Conservation (phyloP, 1,140 invertebrate genomes). For the Pseudachorutes palmiensis region DNA sequence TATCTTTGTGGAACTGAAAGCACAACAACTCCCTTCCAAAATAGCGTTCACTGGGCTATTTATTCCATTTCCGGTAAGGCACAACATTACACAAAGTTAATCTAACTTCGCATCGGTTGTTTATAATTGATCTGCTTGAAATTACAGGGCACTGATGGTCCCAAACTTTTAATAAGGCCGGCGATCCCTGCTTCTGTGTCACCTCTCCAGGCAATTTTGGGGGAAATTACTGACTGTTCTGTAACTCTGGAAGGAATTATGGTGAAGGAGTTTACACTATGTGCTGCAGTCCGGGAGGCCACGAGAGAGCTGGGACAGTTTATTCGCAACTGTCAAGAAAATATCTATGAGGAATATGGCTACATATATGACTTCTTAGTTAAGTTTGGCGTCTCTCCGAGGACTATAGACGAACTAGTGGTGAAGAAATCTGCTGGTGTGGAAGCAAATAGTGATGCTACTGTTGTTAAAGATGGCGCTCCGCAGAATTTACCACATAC, state of each 20-base stretch:
- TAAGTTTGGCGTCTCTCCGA: background rate
- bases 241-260: background rate
- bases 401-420: background rate
- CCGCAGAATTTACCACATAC: too few relatives aligned
- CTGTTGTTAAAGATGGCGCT: background rate
- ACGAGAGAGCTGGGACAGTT: background rate
- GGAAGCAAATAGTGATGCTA: too few relatives aligned
- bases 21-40: background rate
- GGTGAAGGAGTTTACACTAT: background rate
- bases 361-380: background rate
- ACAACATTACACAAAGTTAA: background rate
- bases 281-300: background rate
- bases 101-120: background rate
- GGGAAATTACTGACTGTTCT: background rate
- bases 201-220: background rate
- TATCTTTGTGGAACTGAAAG: conserved; percentile 1
- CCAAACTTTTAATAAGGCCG: background rate
- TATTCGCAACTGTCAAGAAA: background rate
- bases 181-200: background rate
- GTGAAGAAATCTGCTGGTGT: too few relatives aligned
- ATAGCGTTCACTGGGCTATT: background rate
- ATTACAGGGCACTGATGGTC: background rate
- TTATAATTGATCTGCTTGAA: background rate
- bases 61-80: background rate
- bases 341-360: background rate